phyloP scores from a whole-genome alignment of 2,888 invertebrate genomes.

The Dynastes hyllus region DNA sequence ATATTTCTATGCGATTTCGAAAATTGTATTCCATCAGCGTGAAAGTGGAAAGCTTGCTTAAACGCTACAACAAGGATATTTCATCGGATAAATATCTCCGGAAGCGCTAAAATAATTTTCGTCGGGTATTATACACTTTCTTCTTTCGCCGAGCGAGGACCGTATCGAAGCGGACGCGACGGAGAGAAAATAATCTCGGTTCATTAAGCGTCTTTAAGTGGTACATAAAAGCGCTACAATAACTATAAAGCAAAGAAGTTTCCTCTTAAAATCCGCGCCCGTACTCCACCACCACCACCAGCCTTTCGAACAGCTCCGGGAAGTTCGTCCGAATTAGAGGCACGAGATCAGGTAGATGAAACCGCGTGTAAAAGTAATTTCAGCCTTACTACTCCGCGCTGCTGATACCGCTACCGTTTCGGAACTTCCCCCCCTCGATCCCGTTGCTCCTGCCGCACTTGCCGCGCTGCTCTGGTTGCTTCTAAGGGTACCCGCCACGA shows the following conservation, averaged over 20 bases:
- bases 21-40: background rate
- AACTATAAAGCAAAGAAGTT: slow-evolving; percentile 31
- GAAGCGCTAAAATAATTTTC: background rate
- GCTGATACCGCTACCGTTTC: background rate
- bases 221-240: slow-evolving; percentile 34
- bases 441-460: background rate
- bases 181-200: slow-evolving; percentile 17
- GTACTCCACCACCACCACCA: too few relatives aligned
- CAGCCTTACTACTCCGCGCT: slow-evolving; percentile 1
- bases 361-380: slow-evolving; percentile 39
- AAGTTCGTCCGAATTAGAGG: slow-evolving; percentile 15
- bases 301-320: background rate
- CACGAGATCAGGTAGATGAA: slow-evolving; percentile 40
- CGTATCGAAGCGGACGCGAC: background rate
- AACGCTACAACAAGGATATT: background rate
- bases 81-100: background rate
- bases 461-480: background rate
- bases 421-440: too few relatives aligned
- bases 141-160: background rate
- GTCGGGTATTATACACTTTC: background rate
- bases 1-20: background rate
- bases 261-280: slow-evolving; percentile 30
- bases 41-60: background rate
- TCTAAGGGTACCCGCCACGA: background rate
- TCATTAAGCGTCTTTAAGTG: slow-evolving; percentile 19